phyloP scores from a whole-genome alignment of 2,113 vertebrate genomes.

The Pygoscelis adeliae region DNA sequence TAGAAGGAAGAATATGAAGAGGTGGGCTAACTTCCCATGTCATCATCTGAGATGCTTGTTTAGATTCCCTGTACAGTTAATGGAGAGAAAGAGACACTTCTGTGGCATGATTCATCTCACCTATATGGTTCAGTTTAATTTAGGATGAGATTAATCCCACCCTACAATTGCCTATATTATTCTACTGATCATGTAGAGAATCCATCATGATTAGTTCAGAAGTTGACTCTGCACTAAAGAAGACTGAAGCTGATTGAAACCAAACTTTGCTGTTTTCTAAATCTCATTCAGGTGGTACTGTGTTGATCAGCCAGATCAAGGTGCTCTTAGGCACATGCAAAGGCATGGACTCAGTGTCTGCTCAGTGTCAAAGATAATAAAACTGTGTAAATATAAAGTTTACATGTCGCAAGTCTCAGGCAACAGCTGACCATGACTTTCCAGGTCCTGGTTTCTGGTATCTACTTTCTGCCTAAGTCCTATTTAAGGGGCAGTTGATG shows the following conservation, averaged over 20 bases:
- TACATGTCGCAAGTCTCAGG: background rate
- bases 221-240: background rate
- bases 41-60: background rate
- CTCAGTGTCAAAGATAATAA: background rate
- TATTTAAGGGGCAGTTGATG: background rate
- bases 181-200: background rate
- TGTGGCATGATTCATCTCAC: background rate
- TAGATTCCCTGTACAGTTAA: background rate
- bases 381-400: background rate
- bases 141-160: background rate
- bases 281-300: background rate
- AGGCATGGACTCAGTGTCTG: background rate
- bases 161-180: background rate
- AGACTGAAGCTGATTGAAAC: background rate
- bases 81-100: background rate
- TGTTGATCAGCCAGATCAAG: background rate
- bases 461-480: background rate
- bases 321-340: background rate
- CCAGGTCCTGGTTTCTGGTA: background rate
- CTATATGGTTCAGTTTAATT: background rate
- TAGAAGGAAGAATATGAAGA: background rate
- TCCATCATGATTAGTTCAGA: background rate
- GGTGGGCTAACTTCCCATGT: rapidly evolving
- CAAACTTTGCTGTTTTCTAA: background rate
- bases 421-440: background rate